Conservation (phyloP, 2,113 vertebrate genomes). For the Indicator maculatus region DNA sequence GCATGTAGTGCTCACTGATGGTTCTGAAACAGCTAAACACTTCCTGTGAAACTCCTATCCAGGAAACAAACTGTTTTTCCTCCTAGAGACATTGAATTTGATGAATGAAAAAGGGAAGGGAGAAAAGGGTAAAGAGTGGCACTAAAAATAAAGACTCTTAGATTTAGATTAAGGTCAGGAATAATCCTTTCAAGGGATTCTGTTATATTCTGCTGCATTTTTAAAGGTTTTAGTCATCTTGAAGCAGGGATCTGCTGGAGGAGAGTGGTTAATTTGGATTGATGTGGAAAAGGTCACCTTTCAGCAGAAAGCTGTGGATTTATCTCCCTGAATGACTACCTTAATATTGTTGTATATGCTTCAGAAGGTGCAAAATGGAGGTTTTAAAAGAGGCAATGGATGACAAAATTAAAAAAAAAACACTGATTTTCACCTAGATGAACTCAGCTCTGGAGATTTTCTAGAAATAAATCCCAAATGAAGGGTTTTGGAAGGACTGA, state of each 20-base stretch:
- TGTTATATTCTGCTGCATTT: neutral
- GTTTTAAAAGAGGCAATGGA: neutral
- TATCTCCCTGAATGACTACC: neutral
- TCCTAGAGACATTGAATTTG: neutral
- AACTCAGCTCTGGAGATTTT: neutral
- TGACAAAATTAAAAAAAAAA: neutral
- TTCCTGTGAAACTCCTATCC: neutral
- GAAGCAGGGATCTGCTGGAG: neutral
- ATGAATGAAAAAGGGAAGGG: neutral
- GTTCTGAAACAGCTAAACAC: neutral
- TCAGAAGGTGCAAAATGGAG: neutral
- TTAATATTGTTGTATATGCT: neutral
- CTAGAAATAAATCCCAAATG: neutral
- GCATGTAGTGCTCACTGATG: neutral
- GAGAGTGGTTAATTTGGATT: neutral
- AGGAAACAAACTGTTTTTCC: neutral
- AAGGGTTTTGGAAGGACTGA: neutral
- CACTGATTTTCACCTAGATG: neutral
- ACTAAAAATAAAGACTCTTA: neutral
- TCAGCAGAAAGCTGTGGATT: neutral
- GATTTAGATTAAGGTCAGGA: neutral
- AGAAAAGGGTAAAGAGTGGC: neutral
- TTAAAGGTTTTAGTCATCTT: neutral
- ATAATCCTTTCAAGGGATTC: neutral
- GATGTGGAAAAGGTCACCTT: neutral